Evolutionary conservation across 2,888 invertebrate species (phyloP).

Genomic region (Yponomeuta plumbellus): DNA sequence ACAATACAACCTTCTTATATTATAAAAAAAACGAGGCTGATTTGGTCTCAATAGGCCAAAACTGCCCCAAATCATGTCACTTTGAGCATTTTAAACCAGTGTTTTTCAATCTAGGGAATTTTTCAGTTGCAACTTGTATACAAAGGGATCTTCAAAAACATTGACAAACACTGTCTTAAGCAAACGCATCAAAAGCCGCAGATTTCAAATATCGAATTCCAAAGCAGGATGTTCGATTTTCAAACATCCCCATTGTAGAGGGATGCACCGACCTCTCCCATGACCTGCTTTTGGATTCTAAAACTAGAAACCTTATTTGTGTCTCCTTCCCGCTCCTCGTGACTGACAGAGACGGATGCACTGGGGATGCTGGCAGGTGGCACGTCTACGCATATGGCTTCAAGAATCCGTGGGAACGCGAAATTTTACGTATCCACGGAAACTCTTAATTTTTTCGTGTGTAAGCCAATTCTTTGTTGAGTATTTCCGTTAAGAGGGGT

Average conservation of each 20-base stretch:
- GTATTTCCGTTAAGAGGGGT: constrained; percentile 35
- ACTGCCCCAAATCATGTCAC: no score
- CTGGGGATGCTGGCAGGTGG: constrained; percentile 43
- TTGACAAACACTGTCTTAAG: no score
- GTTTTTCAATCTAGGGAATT: no score
- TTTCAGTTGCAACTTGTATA: no score
- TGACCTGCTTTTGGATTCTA: constrained; percentile 37
- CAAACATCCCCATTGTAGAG: neutral
- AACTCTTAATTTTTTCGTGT: constrained; percentile 38
- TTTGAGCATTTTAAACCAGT: no score
- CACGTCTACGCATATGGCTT: constrained; percentile 37
- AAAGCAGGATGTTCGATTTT: neutral
- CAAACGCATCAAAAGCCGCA: neutral
- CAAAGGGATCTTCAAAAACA: no score
- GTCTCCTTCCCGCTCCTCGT: neutral
- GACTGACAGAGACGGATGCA: neutral
- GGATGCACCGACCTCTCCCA: constrained; percentile 54
- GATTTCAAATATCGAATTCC: constrained; percentile 12
- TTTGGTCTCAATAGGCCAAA: no score
- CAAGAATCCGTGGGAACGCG: constrained; percentile 56
- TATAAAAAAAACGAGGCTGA: no score
- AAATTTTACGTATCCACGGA: constrained; percentile 58
- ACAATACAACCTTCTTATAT: no score
- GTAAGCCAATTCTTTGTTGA: constrained; percentile 26
- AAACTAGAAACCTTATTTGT: neutral